Base-by-base conservation (phyloP, 2,888 invertebrate genomes). In the Frankliniella fusca region DNA sequence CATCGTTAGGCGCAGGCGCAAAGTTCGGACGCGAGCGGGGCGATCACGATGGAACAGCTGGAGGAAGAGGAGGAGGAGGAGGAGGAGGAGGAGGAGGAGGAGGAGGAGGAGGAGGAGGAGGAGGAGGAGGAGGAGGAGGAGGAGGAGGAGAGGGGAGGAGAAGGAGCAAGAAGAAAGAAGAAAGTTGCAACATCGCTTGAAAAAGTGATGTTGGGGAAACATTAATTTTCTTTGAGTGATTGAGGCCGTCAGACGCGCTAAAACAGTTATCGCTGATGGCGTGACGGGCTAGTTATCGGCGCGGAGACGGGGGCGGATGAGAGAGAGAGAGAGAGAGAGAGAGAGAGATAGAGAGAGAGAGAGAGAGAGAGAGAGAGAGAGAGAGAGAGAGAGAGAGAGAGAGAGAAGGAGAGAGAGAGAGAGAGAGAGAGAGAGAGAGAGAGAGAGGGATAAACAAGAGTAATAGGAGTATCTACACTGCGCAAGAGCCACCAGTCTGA, bases 151-250 rank as follows among this genome's bases (percentile, higher is more conserved):
- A 10, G 54, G 61, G 3, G 54, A 54, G 3, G 54, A 18, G 54
- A 18, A 15, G 54, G 8, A 7, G 15, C 20, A 38, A 38, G n/a
- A n/a, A 61, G 18, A 18, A n/a, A n/a, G 15, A 27, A 27, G 70
- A 76, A 76, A 76, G 70, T 76, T 76, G 70, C 70, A 20, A 15
- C 54, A 20, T 54, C 54, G 54, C 18, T 20, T 76, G 70, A 76
- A 76, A 76, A 76, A 76, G 70, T 76, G 70, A 76, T 76, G 70
- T 23, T 27, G 70, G 27, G 27, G 70, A 76, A 76, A 76, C 70
- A 76, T 76, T 76, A 76, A 76, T 76, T 76, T 76, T 27, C 70
- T 76, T 76, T 76, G 70, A 76, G 70, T 76, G 70, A 76, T 76
- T 76, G 70, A 76, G 70, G 70, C 70, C 70, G 70, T 76, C 70